Percentiles rank a stretch among this genome's conserved stretches.
These are phyloP conservation scores for Tragulus kanchil DNA, from an alignment of 2,113 vertebrate genomes.

Conservation along the genomic window DNA sequence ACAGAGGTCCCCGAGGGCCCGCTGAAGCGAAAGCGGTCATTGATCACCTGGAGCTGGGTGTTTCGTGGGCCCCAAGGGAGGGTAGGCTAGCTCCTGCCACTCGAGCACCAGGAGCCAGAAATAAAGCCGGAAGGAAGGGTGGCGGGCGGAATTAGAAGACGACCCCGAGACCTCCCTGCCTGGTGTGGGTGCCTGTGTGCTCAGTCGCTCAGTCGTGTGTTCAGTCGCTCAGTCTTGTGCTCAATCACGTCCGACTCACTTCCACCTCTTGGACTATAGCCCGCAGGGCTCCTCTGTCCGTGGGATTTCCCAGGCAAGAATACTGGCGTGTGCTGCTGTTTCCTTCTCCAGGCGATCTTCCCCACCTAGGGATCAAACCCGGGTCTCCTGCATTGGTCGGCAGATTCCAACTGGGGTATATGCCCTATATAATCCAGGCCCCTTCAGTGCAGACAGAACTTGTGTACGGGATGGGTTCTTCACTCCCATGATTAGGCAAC, in stretches of 20 bases:
- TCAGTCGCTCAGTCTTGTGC: background rate
- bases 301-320: background rate
- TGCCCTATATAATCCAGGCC: fast-evolving
- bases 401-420: background rate
- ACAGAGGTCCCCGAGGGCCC: background rate
- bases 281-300: background rate
- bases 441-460: background rate
- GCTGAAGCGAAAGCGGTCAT: fast-evolving
- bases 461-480: no score
- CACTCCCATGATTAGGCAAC: fast-evolving
- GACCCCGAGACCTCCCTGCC: background rate
- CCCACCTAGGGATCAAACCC: background rate
- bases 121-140: no score
- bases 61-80: background rate
- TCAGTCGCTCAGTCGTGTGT: background rate
- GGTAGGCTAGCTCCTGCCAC: background rate
- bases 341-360: background rate
- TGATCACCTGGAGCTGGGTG: fast-evolving
- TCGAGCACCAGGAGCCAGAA: fast-evolving
- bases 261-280: fast-evolving
- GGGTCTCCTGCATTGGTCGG: background rate
- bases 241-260: background rate
- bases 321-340: background rate
- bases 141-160: background rate
- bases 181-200: background rate